A percentile compares a stretch with the other conserved stretches of the same genome.
Evolutionary conservation across 2,797 vertebrate species (phyloP).

Genomic region (Tragopan temminckii): DNA sequence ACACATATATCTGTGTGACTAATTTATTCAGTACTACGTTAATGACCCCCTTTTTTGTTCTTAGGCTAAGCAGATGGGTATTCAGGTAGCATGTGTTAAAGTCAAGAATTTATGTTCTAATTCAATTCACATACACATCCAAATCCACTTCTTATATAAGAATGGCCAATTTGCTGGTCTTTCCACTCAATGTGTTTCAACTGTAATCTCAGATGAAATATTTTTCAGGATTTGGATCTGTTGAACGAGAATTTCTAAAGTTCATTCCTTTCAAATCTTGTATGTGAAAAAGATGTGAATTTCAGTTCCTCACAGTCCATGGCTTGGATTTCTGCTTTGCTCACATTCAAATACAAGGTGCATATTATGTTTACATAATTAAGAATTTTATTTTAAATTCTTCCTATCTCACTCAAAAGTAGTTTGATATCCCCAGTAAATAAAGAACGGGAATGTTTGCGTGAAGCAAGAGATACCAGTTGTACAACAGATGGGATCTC

Average conservation of each 20-base stretch:
- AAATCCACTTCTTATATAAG: neutral
- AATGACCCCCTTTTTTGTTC: slow-evolving; percentile 56
- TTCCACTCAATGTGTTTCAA: slow-evolving; percentile 39
- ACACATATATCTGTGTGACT: slow-evolving; percentile 7
- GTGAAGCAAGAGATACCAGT: neutral
- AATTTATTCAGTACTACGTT: slow-evolving; percentile 10
- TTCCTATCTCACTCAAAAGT: neutral
- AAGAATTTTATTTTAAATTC: slow-evolving; percentile 13
- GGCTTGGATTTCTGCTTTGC: neutral
- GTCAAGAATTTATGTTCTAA: slow-evolving; percentile 44
- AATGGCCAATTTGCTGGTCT: neutral
- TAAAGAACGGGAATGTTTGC: slow-evolving; percentile 1
- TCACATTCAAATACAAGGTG: neutral
- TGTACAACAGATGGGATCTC: slow-evolving; percentile 7
- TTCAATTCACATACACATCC: slow-evolving; percentile 22
- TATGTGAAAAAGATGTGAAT: neutral
- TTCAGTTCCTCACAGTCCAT: neutral
- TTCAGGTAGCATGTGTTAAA: slow-evolving; percentile 70
- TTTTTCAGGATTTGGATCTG: neutral
- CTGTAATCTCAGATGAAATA: slow-evolving; percentile 24
- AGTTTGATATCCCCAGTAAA: slow-evolving; percentile 20
- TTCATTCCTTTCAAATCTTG: slow-evolving; percentile 8
- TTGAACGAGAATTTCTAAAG: slow-evolving; percentile 11
- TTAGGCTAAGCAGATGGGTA: slow-evolving; percentile 52
- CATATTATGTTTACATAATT: neutral